Evolutionary conservation across 1,140 invertebrate genomes (phyloP).

Genomic region (Neodiprion fabricii): DNA sequence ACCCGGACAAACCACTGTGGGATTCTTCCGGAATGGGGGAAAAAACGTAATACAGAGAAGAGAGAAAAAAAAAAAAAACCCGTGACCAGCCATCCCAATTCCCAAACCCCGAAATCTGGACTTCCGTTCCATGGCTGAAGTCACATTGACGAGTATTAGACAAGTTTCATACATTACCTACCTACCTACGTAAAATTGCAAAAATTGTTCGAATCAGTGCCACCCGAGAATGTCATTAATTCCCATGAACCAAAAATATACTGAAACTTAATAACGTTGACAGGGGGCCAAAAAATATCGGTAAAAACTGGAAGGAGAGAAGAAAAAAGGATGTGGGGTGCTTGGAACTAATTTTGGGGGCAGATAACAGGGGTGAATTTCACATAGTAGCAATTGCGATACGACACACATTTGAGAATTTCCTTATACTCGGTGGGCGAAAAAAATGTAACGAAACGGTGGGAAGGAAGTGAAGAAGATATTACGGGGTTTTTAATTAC

Average conservation of each 20-base stretch:
- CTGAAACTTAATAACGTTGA: too few species aligned
- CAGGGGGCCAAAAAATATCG: too few species aligned
- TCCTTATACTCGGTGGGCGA: background rate
- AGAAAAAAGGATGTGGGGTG: too few species aligned
- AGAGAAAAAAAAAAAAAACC: too few species aligned
- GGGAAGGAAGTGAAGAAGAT: background rate
- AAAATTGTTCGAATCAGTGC: too few species aligned
- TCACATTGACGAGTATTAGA: too few species aligned
- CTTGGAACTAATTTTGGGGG: background rate
- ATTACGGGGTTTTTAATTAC: constrained; percentile 1
- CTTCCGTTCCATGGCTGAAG: constrained; percentile 36
- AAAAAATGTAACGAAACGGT: background rate
- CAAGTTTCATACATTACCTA: too few species aligned
- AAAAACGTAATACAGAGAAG: too few species aligned
- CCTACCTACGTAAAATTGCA: too few species aligned
- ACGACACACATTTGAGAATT: background rate
- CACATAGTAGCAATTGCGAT: background rate
- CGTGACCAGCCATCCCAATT: constrained; percentile 21
- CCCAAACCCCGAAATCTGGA: constrained; percentile 40
- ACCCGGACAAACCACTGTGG: constrained; percentile 16
- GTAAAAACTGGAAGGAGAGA: too few species aligned
- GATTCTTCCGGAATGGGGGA: constrained; percentile 38
- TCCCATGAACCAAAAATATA: too few species aligned
- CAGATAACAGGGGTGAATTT: background rate
- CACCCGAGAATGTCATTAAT: too few species aligned